A percentile compares a stretch with the other conserved stretches of the same genome.
Evolutionary conservation across 1,140 invertebrate species (phyloP).

Genomic region (Pectinophora gossypiella): DNA sequence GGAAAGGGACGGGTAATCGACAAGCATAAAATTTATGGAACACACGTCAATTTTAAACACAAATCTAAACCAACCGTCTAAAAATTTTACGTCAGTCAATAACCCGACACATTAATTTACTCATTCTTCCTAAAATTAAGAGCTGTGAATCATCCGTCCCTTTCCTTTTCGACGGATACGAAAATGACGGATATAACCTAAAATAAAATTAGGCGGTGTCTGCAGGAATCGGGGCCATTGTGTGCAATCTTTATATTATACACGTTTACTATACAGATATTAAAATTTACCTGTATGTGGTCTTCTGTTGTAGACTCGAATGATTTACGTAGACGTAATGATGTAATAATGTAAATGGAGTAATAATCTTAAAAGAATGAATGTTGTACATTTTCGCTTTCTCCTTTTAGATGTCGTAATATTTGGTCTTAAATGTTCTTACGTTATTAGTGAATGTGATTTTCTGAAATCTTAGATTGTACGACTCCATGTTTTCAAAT

Average conservation of each 20-base stretch:
- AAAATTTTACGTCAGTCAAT: no score
- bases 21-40: no score
- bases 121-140: no score
- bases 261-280: constrained; percentile 61
- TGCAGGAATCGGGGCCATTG: no score
- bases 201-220: no score
- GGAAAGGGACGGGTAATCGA: no score
- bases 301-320: constrained; percentile 52
- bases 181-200: no score
- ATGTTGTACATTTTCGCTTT: constrained; percentile 59
- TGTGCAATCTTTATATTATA: constrained; percentile 54
- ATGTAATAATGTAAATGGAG: not conserved
- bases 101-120: no score
- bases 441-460: constrained; percentile 48
- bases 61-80: no score
- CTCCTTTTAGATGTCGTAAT: constrained; percentile 58
- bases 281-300: constrained; percentile 56
- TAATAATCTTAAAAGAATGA: constrained; percentile 27
- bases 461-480: constrained; percentile 53
- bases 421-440: constrained; percentile 47
- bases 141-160: no score
- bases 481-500: constrained; percentile 47
- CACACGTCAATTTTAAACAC: no score
- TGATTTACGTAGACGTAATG: constrained; percentile 45
- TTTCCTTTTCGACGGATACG: no score